Evolutionary conservation across 2,113 vertebrate genomes (phyloP).

Genomic region (Vidua chalybeata): DNA sequence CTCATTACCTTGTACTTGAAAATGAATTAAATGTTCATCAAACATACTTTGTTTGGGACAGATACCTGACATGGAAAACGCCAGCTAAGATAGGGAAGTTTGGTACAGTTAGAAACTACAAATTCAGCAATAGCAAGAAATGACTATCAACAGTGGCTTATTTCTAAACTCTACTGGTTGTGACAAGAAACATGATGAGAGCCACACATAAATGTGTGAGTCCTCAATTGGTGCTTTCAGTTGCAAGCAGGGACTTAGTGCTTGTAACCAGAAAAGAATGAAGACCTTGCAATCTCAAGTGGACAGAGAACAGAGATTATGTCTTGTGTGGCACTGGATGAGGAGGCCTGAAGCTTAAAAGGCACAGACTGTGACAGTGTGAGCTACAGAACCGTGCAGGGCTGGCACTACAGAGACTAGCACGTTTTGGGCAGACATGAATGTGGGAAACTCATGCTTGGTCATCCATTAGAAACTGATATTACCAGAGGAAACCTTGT

Average conservation of each 20-base stretch:
- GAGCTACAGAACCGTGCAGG: neutral
- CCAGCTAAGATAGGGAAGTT: neutral
- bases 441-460: neutral
- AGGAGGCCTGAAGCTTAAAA: neutral
- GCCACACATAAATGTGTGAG: rapidly evolving
- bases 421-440: neutral
- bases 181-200: neutral
- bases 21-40: neutral
- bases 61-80: neutral
- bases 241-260: neutral
- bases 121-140: neutral
- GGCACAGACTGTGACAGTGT: neutral
- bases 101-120: neutral
- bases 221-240: neutral
- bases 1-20: neutral
- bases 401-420: neutral
- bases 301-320: neutral
- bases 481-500: neutral
- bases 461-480: neutral
- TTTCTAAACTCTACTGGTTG: neutral
- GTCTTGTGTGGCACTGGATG: neutral
- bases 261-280: neutral
- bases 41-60: neutral
- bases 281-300: neutral
- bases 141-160: neutral